Evolutionary conservation across 1,140 invertebrate species (phyloP), one percentile per base, ranked within the genome.

Genomic region (Drosophila nigrodunni): DNA sequence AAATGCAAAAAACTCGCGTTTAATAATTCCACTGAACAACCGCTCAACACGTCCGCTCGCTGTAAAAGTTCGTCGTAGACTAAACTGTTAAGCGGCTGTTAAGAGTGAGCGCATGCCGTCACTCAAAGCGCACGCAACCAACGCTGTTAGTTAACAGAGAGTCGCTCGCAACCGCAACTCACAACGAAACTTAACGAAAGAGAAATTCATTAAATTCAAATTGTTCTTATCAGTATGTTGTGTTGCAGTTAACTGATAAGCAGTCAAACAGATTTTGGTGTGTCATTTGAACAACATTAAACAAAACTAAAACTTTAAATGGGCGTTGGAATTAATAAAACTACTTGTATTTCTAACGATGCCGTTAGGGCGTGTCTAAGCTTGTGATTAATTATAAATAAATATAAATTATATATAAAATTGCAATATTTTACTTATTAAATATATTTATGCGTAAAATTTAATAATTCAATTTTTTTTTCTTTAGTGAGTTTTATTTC

Each of bases 151-250:
- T 34, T 35, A 55, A 39, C 49, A 64, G 11, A 4, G 15, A 59
- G 37, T 58, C n/a, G 49, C 9, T 30, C 39, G 25, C 72, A 70
- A 25, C 59, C 43, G 21, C 58, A 62, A 70, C 50, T 10, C 34
- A 34, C 34, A 15, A 74, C 71, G 71, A 68, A 74, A 61, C 71
- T 74, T 61, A 46, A 74, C 71, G 71, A 74, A 41, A 39, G 57
- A 61, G 2, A 9, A 13, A 49, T 9, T 41, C 57, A 47, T 74
- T 68, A 6, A 44, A 54, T 66, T 72, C 52, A 46, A 61, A 61
- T 34, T 30, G 30, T 18, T 55, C 57, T 61, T 74, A 74, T 74
- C 71, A 74, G 11, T 68, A 34, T 30, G 10, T 25, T 5, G 18
- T 4, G 47, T 11, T 15, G 25, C 13, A 15, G 3, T 11, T 15